phyloP scores from a whole-genome alignment of 37 sponge, comb jelly and placozoan genomes.

The Cladorhizidae sp. region DNA sequence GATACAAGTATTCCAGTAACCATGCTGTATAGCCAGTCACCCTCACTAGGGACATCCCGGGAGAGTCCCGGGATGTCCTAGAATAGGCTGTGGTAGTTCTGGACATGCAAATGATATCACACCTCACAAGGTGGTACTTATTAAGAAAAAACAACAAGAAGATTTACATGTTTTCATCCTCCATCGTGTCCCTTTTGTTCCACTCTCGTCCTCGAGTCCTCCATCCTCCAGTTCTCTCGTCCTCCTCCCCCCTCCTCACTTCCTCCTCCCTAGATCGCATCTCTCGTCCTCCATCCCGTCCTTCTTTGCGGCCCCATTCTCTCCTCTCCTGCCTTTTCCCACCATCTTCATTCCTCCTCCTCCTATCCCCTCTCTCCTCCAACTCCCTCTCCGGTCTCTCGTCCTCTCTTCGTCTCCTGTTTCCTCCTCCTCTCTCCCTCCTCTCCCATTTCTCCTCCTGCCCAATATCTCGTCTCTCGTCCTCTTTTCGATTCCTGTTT shows the following conservation, averaged over 20 bases:
- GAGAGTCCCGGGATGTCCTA: too few species aligned
- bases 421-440: constrained; percentile 2
- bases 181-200: too few species aligned
- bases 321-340: neutral
- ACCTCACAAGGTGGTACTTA: too few species aligned
- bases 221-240: neutral
- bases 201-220: too few species aligned
- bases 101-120: too few species aligned
- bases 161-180: too few species aligned
- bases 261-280: neutral
- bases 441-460: neutral
- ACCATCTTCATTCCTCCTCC: neutral
- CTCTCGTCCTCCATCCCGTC: neutral
- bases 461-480: neutral
- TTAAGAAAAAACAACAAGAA: too few species aligned
- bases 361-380: neutral
- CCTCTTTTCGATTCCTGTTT: neutral
- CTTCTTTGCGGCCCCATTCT: neutral
- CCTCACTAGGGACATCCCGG: too few species aligned
- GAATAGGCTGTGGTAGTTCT: too few species aligned
- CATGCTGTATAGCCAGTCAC: too few species aligned
- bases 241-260: too few species aligned
- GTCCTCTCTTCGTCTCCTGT: neutral
- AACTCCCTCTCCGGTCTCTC: neutral
- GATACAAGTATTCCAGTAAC: too few species aligned